These are phyloP conservation scores for Plebejus melissa DNA, from an alignment of 2,888 invertebrate genomes.

Conservation along the genomic window DNA sequence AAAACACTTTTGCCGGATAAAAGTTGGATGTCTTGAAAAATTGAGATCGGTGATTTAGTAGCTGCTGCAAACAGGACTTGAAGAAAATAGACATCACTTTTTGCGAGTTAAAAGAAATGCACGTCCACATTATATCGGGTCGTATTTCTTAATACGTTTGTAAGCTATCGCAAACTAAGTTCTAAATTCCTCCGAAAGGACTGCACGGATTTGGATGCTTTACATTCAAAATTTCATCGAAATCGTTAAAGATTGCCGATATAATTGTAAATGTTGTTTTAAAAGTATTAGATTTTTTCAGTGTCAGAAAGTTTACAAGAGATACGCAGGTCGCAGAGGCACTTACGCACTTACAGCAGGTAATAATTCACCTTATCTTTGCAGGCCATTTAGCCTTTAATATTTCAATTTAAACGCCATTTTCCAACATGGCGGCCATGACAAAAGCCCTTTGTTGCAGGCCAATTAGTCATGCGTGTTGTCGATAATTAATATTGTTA, in stretches of 20 bases:
- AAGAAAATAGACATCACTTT: slow-evolving; percentile 1
- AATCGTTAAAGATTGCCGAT: too few species aligned
- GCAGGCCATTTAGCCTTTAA: neutral
- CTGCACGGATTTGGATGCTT: neutral
- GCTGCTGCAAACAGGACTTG: neutral
- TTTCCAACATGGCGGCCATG: neutral
- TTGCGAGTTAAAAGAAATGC: neutral
- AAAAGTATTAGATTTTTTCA: too few species aligned
- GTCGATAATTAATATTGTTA: slow-evolving; percentile 5
- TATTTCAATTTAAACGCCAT: neutral
- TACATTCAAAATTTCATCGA: too few species aligned
- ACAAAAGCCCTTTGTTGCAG: slow-evolving; percentile 8
- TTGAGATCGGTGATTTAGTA: slow-evolving; percentile 7
- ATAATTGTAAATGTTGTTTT: too few species aligned
- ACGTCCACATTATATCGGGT: neutral
- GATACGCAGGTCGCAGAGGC: too few species aligned
- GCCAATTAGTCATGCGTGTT: slow-evolving; percentile 2
- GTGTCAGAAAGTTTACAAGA: too few species aligned
- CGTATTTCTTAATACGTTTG: neutral
- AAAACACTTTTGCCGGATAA: slow-evolving; percentile 17
- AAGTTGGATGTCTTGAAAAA: slow-evolving; percentile 15
- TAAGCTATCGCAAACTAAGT: neutral
- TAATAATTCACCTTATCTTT: neutral
- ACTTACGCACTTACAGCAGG: neutral
- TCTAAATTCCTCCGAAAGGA: neutral